Conservation (phyloP, 2,113 vertebrate species). For the Nettapus auritus region DNA sequence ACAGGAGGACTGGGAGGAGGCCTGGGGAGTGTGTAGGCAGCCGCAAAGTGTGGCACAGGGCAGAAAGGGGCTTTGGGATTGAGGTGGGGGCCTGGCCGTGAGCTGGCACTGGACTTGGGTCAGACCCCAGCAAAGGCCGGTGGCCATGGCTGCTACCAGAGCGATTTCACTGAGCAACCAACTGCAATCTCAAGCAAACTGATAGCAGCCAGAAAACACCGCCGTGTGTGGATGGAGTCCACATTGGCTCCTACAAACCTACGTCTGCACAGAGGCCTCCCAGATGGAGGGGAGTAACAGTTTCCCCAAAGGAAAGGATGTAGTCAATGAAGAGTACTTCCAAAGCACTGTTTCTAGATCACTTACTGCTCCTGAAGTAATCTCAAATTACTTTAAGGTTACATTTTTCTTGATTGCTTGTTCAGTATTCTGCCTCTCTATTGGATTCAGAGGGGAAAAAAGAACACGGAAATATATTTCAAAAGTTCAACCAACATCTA, state of each 20-base stretch:
- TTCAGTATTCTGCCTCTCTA: background rate
- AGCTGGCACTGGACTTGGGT: background rate
- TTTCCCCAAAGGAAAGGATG: background rate
- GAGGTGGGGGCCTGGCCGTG: background rate
- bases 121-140: background rate
- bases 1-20: accelerated
- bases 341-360: background rate
- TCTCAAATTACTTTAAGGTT: background rate
- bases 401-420: background rate
- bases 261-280: background rate
- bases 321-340: background rate
- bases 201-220: background rate
- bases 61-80: too few species aligned
- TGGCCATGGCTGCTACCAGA: accelerated
- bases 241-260: background rate
- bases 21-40: too few species aligned
- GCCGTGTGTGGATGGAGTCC: background rate
- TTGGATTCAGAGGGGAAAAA: background rate
- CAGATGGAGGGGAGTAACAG: background rate
- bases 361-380: background rate
- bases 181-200: background rate
- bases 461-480: slow-evolving; percentile 37
- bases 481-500: slow-evolving; percentile 44
- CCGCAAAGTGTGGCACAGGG: too few species aligned
- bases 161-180: background rate